A percentile compares a stretch with the other conserved stretches of the same genome.
These are phyloP conservation scores for Canis aureus DNA, from an alignment of 2,113 vertebrate genomes.

Conservation along the genomic window DNA sequence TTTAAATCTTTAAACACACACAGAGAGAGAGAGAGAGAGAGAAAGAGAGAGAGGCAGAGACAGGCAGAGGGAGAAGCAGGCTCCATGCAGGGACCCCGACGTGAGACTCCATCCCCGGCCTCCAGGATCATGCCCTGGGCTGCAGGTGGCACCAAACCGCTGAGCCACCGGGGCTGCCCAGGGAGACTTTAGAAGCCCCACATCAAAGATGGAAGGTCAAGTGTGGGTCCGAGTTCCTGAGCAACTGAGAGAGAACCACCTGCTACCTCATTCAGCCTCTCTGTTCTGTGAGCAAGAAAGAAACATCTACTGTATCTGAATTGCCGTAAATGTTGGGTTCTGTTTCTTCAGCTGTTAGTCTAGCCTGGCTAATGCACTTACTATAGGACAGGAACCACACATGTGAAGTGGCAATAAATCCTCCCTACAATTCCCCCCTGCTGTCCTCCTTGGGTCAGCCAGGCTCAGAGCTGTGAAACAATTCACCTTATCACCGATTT, in stretches of 20 bases:
- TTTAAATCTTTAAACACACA: too few species aligned
- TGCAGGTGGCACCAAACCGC: too few species aligned
- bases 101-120: too few species aligned
- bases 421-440: too few species aligned
- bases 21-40: too few species aligned
- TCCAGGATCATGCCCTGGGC: too few species aligned
- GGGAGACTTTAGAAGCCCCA: background rate
- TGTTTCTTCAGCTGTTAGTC: background rate
- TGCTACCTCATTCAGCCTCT: background rate
- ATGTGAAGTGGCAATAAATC: background rate
- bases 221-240: background rate
- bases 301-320: background rate
- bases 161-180: too few species aligned
- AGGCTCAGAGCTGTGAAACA: background rate
- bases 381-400: background rate
- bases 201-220: background rate
- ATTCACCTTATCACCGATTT: background rate
- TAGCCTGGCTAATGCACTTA: background rate
- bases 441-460: background rate
- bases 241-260: background rate
- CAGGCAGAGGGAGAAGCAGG: too few species aligned
- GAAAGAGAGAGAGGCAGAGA: too few species aligned
- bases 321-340: background rate
- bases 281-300: background rate
- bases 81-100: too few species aligned